Percentiles rank a stretch among this genome's conserved stretches.
phyloP scores from a whole-genome alignment of 2,797 vertebrate genomes.

The Synanceia verrucosa region DNA sequence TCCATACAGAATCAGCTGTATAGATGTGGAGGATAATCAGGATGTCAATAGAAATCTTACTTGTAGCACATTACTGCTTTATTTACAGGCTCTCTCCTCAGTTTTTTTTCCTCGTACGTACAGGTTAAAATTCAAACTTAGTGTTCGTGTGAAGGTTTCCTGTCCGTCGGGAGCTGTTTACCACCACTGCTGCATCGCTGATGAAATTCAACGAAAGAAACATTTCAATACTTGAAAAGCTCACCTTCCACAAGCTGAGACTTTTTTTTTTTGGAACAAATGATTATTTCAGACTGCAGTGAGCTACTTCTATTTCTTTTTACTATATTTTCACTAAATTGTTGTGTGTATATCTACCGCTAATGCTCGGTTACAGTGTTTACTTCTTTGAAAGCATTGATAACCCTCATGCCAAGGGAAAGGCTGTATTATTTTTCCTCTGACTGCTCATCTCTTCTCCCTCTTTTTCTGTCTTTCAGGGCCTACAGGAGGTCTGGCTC shows the following conservation, averaged over 20 bases:
- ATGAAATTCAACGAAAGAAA: neutral
- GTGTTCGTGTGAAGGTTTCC: neutral
- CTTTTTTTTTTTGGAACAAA: neutral
- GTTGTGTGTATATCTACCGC: neutral
- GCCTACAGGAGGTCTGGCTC: conserved; percentile 97
- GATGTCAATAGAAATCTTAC: neutral
- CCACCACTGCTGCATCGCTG: neutral
- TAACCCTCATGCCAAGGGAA: neutral
- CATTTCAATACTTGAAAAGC: neutral
- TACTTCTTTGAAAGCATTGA: neutral
- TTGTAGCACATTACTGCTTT: neutral
- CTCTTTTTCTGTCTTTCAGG: conserved; percentile 78
- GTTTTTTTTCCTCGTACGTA: neutral
- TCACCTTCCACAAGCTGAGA: neutral
- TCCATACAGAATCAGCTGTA: neutral
- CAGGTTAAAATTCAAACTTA: neutral
- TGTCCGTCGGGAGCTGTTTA: neutral
- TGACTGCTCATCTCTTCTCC: neutral
- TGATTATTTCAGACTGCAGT: neutral
- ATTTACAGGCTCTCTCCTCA: neutral
- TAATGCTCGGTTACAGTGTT: neutral
- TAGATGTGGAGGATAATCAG: neutral
- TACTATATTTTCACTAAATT: neutral
- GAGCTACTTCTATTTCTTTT: neutral
- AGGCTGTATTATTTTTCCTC: conserved; percentile 28